These are phyloP conservation scores for Rhopalosiphum padi DNA, from an alignment of 1,140 invertebrate species.

Conservation along the genomic window DNA sequence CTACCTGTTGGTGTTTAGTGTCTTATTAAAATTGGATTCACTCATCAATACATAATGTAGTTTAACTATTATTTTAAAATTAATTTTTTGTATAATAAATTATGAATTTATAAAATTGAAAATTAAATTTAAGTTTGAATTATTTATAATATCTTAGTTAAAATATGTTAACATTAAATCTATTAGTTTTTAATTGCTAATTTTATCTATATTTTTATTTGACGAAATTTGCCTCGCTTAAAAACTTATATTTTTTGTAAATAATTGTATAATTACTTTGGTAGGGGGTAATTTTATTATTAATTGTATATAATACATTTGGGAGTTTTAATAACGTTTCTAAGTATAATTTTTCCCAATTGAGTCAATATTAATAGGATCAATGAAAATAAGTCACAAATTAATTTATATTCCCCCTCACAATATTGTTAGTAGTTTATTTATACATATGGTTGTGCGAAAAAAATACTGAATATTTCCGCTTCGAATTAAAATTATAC, in stretches of 20 bases:
- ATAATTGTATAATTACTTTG: background rate
- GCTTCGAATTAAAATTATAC: constrained; percentile 51
- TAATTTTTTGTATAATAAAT: background rate
- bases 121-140: background rate
- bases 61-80: background rate
- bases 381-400: constrained; percentile 35
- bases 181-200: background rate
- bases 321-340: background rate
- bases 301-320: background rate
- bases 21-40: background rate
- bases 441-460: constrained; percentile 35
- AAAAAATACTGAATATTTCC: constrained; percentile 38
- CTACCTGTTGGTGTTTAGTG: background rate
- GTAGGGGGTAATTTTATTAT: background rate
- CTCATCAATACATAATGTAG: background rate
- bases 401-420: constrained; percentile 53
- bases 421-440: constrained; percentile 40
- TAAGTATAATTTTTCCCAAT: background rate
- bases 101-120: background rate
- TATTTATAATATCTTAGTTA: background rate
- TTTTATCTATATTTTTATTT: background rate
- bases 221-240: background rate
- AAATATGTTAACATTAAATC: background rate
- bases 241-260: background rate
- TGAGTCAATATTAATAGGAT: constrained; percentile 35